Conservation (phyloP, 2,888 invertebrate species). For the Caenorhabditis sulstoni region DNA sequence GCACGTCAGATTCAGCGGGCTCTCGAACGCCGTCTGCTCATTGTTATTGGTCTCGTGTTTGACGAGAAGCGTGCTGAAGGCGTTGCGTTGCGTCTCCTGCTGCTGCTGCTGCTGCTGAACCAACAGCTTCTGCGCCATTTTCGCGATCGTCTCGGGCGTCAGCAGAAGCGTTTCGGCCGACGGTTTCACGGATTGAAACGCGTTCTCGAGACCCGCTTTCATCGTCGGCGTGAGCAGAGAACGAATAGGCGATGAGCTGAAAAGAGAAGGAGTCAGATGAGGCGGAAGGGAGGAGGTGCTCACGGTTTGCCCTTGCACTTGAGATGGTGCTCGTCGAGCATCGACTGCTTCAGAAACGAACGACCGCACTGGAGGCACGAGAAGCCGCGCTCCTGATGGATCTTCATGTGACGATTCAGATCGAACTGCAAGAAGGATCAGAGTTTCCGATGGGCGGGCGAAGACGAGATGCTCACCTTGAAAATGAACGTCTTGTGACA, state of each 20-base stretch:
- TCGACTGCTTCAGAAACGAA: slow-evolving; percentile 75
- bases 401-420: slow-evolving; percentile 80
- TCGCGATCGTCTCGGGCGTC: slow-evolving; percentile 59
- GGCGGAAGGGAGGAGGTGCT: not conserved
- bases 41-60: slow-evolving; percentile 51
- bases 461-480: slow-evolving; percentile 68
- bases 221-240: slow-evolving; percentile 33
- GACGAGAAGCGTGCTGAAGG: slow-evolving; percentile 39
- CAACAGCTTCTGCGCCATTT: slow-evolving; percentile 50
- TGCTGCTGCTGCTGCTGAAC: slow-evolving; percentile 34
- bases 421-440: slow-evolving; percentile 66
- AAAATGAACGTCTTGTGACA: slow-evolving; percentile 81
- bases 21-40: not conserved
- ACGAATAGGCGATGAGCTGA: slow-evolving; percentile 43
- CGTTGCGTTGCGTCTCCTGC: slow-evolving; percentile 48
- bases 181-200: slow-evolving; percentile 25
- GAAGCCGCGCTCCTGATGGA: slow-evolving; percentile 79
- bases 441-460: no score
- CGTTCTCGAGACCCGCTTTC: slow-evolving; percentile 24
- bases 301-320: slow-evolving; percentile 73
- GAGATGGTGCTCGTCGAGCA: slow-evolving; percentile 74
- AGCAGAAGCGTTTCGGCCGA: slow-evolving; percentile 33
- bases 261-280: no score
- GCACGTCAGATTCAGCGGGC: slow-evolving; percentile 49
- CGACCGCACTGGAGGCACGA: slow-evolving; percentile 74